A percentile compares a stretch with the other conserved stretches of the same genome.
phyloP scores from a whole-genome alignment of 92 coral and sea anemone species.

The Zoanthus sansibaricus region DNA sequence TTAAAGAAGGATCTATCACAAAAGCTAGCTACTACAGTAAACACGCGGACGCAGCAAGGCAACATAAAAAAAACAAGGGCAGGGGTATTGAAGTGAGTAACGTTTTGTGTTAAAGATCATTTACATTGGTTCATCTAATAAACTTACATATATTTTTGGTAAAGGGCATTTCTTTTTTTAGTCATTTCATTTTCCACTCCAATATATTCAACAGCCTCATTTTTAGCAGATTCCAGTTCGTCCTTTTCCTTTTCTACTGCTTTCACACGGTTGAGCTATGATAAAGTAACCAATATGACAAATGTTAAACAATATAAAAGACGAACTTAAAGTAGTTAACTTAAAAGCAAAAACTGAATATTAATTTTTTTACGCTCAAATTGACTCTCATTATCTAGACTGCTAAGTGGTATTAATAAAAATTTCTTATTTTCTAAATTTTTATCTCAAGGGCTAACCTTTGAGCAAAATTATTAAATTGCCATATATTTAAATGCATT shows the following conservation, averaged over 20 bases:
- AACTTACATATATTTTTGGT: slow-evolving; percentile 93
- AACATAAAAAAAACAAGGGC: too few relatives aligned
- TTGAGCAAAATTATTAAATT: too few relatives aligned
- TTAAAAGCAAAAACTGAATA: too few relatives aligned
- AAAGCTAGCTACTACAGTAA: neutral
- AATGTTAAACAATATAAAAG: too few relatives aligned
- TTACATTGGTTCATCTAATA: neutral
- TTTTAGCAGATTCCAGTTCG: slow-evolving; percentile 91
- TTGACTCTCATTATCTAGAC: neutral
- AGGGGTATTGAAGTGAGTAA: too few relatives aligned
- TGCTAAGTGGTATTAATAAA: neutral
- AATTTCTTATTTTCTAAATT: too few relatives aligned
- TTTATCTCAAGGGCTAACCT: too few relatives aligned
- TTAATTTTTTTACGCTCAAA: neutral
- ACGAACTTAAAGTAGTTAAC: neutral
- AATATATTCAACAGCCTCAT: slow-evolving; percentile 96
- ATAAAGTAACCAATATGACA: neutral
- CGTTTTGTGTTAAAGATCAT: too few relatives aligned
- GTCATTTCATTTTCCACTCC: slow-evolving; percentile 85
- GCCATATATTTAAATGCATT: too few relatives aligned
- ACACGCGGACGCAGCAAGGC: too few relatives aligned
- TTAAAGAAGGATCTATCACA: neutral
- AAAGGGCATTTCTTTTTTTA: slow-evolving; percentile 81
- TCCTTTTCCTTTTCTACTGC: slow-evolving; percentile 98
- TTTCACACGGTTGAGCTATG: slow-evolving; percentile 92